phyloP scores from a whole-genome alignment of 1,140 invertebrate species.

The Aphis gossypii region DNA sequence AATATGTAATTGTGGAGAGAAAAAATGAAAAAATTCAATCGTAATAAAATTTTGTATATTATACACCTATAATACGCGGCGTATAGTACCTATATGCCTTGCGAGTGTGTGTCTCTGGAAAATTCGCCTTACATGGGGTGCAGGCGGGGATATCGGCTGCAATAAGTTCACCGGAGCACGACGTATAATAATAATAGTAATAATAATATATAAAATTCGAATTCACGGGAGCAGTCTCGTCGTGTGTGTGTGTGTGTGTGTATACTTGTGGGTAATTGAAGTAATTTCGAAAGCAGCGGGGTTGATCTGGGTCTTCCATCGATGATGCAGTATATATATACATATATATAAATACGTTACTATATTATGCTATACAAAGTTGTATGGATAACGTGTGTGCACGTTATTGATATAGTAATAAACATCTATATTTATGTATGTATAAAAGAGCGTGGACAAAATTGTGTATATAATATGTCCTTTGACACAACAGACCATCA shows the following conservation, averaged over 20 bases:
- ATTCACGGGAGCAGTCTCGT: not conserved
- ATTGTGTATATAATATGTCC: not conserved
- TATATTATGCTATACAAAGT: not conserved
- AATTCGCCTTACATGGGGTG: not conserved
- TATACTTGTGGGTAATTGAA: constrained; percentile 13
- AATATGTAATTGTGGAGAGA: not conserved
- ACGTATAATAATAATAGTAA: not conserved
- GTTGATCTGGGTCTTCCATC: not conserved
- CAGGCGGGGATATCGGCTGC: not conserved
- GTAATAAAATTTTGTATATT: not conserved
- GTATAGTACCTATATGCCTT: not conserved
- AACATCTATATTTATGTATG: not conserved
- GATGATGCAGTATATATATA: not conserved
- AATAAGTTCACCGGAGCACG: not conserved
- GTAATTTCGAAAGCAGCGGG: constrained; percentile 35
- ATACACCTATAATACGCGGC: not conserved
- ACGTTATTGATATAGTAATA: not conserved
- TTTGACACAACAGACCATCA: constrained; percentile 34
- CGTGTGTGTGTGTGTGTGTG: not conserved
- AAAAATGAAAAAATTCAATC: not conserved
- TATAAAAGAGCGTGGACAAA: not conserved
- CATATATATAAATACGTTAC: not conserved
- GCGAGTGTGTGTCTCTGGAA: not conserved
- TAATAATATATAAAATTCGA: not conserved
- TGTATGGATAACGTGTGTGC: not conserved